Evolutionary conservation across 2,113 vertebrate genomes (phyloP).

Genomic region (Antechinus flavipes): DNA sequence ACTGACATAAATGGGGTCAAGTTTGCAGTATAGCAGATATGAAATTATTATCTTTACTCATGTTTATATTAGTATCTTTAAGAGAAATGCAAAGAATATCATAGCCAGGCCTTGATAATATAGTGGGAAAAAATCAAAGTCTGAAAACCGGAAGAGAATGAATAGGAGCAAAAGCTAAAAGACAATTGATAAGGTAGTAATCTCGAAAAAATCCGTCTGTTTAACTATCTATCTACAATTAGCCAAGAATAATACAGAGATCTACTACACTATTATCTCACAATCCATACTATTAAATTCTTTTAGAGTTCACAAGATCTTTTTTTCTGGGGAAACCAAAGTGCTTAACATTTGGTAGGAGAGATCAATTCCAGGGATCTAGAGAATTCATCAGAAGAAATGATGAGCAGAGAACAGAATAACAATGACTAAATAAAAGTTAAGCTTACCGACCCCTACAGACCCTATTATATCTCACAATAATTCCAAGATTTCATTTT

Average conservation of each 20-base stretch:
- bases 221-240: too few relatives aligned
- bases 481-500: neutral
- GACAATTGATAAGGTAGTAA: too few relatives aligned
- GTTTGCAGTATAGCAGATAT: too few relatives aligned
- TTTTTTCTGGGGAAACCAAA: neutral
- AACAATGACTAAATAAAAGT: neutral
- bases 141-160: too few relatives aligned
- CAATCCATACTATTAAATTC: neutral
- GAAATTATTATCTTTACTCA: too few relatives aligned
- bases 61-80: too few relatives aligned
- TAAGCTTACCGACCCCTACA: neutral
- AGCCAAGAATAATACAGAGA: constrained; percentile 4
- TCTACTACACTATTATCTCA: neutral
- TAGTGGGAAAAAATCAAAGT: too few relatives aligned
- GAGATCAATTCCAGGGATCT: neutral
- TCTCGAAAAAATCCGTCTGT: too few relatives aligned
- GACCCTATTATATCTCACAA: neutral
- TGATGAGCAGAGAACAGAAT: neutral
- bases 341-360: neutral
- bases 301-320: neutral
- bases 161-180: too few relatives aligned
- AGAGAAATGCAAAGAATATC: too few relatives aligned
- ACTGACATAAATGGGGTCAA: too few relatives aligned
- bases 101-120: too few relatives aligned
- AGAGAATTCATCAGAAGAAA: neutral